Percentiles rank a stretch among this genome's conserved stretches.
Evolutionary conservation across 2,888 invertebrate species (phyloP).

Genomic region (Epinotia ramella): DNA sequence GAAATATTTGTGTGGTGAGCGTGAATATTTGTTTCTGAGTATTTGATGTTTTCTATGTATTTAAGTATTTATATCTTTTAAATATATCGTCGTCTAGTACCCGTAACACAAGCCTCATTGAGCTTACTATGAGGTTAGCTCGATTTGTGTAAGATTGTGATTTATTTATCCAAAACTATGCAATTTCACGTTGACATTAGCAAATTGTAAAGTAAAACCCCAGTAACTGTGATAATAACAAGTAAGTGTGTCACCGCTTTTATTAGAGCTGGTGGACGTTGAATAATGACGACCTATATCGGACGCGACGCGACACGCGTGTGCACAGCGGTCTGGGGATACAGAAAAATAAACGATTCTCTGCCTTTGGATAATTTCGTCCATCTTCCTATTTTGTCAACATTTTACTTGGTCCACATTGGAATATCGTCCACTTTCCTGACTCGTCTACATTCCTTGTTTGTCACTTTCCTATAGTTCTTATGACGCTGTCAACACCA

Average conservation of each 20-base stretch:
- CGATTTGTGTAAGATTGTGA: no score
- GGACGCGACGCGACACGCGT: neutral
- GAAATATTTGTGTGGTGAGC: no score
- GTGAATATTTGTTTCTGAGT: no score
- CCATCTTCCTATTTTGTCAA: neutral
- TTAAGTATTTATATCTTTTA: no score
- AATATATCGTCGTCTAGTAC: no score
- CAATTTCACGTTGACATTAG: neutral
- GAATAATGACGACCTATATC: conserved; percentile 24
- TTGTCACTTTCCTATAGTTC: neutral
- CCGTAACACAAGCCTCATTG: no score
- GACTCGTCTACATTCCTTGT: neutral
- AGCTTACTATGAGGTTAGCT: no score
- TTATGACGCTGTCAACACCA: no score
- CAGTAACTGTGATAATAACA: conserved; percentile 4
- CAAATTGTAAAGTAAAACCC: conserved; percentile 7
- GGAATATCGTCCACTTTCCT: neutral
- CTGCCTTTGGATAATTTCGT: no score
- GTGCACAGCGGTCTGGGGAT: neutral
- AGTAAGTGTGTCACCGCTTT: conserved; percentile 19
- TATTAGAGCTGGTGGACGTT: conserved; percentile 2
- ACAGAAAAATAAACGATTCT: neutral
- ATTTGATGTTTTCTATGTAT: no score
- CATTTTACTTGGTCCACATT: neutral
- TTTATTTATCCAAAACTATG: neutral